Conservation (phyloP, 2,113 vertebrate species). For the Tragelaphus scriptus region DNA sequence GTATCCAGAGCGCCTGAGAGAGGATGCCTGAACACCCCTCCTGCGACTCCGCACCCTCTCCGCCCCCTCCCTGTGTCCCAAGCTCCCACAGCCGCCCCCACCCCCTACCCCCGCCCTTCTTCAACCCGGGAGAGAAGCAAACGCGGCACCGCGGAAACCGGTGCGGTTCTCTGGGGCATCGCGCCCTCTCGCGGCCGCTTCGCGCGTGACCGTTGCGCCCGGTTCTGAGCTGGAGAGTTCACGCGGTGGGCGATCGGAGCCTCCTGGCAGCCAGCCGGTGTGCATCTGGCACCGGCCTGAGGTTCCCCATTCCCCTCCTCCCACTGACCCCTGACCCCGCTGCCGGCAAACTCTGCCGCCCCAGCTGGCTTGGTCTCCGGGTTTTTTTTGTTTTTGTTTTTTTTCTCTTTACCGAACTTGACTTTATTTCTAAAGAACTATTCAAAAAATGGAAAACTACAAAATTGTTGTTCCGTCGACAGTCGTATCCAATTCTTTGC, state of each 20-base stretch:
- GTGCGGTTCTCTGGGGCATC: not conserved
- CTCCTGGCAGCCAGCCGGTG: fast-evolving
- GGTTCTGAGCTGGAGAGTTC: no score
- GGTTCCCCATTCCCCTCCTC: not conserved
- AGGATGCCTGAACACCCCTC: not conserved
- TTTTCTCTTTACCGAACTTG: not conserved
- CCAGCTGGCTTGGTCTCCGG: not conserved
- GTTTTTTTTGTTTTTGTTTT: not conserved
- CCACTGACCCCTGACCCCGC: no score
- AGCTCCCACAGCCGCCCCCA: not conserved
- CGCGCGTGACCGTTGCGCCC: no score
- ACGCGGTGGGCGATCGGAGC: fast-evolving
- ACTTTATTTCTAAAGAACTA: not conserved
- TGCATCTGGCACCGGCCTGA: not conserved
- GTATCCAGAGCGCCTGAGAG: not conserved
- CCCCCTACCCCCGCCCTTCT: fast-evolving
- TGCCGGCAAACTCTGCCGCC: not conserved
- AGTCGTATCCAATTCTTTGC: not conserved
- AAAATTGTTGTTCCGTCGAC: not conserved
- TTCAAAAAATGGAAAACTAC: not conserved
- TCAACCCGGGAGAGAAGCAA: not conserved
- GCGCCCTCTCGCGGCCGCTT: not conserved
- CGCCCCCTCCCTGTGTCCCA: fast-evolving
- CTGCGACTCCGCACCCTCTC: fast-evolving
- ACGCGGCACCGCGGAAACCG: fast-evolving